phyloP scores from a whole-genome alignment of 1,140 invertebrate species.

The Diorhabda carinulata region DNA sequence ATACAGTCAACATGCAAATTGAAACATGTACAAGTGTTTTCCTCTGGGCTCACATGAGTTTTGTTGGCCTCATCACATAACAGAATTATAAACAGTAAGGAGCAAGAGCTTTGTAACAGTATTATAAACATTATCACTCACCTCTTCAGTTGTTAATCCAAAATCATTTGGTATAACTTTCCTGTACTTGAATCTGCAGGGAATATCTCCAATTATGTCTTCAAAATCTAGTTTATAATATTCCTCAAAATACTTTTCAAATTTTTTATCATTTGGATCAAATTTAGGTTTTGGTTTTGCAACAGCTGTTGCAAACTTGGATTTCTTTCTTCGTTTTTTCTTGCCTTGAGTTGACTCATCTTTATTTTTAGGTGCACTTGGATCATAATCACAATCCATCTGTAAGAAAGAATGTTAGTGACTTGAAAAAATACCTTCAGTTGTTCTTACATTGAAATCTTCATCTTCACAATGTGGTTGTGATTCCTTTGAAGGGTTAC shows the following conservation, averaged over 20 bases:
- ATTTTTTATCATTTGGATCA: constrained; percentile 74
- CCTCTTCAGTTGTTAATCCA: constrained; percentile 88
- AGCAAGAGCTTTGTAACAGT: too few species aligned
- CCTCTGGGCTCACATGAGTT: too few species aligned
- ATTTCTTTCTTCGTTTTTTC: constrained; percentile 60
- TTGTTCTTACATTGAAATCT: constrained; percentile 66
- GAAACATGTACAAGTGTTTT: too few species aligned
- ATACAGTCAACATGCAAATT: too few species aligned
- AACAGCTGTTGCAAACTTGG: constrained; percentile 68
- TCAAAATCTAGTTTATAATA: constrained; percentile 94
- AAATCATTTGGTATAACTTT: constrained; percentile 85
- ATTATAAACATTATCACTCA: constrained; percentile 41
- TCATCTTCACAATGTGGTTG: constrained; percentile 71
- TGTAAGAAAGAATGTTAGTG: constrained; percentile 42
- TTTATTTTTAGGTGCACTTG: constrained; percentile 53
- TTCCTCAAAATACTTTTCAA: constrained; percentile 87
- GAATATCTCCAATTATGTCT: constrained; percentile 86
- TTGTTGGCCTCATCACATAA: too few species aligned
- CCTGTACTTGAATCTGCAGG: constrained; percentile 91
- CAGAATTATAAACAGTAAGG: too few species aligned
- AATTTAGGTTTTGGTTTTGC: constrained; percentile 71
- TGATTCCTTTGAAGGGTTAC: constrained; percentile 41
- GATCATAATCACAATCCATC: constrained; percentile 88
- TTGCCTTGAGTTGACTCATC: constrained; percentile 55
- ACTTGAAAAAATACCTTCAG: background rate